Conservation (phyloP, 2,113 vertebrate species). For the Phrynosoma platyrhinos region DNA sequence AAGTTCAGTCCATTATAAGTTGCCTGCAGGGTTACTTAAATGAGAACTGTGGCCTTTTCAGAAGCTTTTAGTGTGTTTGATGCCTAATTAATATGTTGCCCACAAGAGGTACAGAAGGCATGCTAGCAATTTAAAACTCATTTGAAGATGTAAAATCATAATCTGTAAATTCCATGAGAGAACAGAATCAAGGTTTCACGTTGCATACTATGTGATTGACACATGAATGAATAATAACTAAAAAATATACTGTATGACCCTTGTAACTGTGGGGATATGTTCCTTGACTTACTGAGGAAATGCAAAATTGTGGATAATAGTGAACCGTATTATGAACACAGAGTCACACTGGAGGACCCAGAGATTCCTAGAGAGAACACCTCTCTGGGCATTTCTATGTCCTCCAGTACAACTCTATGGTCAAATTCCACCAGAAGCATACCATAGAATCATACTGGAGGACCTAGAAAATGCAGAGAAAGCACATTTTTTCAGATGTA, state of each 20-base stretch:
- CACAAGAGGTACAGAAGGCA: conserved; percentile 34
- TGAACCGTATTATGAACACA: too few species aligned
- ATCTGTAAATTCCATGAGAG: conserved; percentile 26
- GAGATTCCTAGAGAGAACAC: too few species aligned
- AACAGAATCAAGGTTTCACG: conserved; percentile 38
- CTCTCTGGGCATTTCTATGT: too few species aligned
- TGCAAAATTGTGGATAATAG: too few species aligned
- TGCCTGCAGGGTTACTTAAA: neutral
- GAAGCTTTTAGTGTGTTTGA: conserved; percentile 9
- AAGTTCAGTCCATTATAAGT: neutral
- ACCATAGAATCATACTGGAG: too few species aligned
- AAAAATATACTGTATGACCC: neutral
- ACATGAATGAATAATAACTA: neutral
- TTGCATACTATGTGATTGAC: neutral
- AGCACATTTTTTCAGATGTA: too few species aligned
- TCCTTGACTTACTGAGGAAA: too few species aligned
- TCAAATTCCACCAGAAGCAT: too few species aligned
- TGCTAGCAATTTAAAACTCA: conserved; percentile 40
- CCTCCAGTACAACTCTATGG: too few species aligned
- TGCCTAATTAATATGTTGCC: conserved; percentile 31
- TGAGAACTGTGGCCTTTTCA: neutral
- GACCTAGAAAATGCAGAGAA: too few species aligned
- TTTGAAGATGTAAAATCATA: conserved; percentile 42
- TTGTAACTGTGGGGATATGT: too few species aligned
- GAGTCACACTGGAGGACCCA: too few species aligned